Percentiles rank a stretch among this genome's conserved stretches.
Evolutionary conservation across 2,113 vertebrate species (phyloP).

Genomic region (Phoxinus phoxinus): DNA sequence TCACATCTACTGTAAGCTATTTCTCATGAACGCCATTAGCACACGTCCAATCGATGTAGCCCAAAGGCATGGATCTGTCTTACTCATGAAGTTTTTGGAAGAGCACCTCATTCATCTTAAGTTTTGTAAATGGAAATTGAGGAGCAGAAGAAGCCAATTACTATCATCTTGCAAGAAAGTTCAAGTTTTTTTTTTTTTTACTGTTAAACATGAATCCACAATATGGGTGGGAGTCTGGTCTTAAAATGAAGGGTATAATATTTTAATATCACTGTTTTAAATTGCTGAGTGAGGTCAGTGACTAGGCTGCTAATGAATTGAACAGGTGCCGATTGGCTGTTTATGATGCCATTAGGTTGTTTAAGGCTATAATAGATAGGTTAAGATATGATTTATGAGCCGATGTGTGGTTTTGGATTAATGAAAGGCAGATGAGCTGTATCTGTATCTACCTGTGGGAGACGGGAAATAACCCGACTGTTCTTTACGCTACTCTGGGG

Average conservation of each 20-base stretch:
- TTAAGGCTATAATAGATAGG: neutral
- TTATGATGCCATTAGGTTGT: neutral
- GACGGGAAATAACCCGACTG: constrained; percentile 8
- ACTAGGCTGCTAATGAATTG: constrained; percentile 17
- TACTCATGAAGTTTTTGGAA: neutral
- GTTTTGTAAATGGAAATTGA: neutral
- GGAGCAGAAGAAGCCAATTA: neutral
- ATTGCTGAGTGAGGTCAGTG: neutral
- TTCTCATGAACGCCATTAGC: neutral
- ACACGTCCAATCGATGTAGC: neutral
- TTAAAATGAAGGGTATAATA: neutral
- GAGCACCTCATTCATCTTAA: neutral
- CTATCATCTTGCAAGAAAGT: neutral
- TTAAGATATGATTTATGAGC: neutral
- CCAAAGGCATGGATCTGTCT: neutral
- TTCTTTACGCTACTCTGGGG: constrained; percentile 25
- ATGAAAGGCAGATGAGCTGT: constrained; percentile 20
- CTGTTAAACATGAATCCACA: neutral
- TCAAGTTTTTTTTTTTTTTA: neutral
- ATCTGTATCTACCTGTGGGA: constrained; percentile 35
- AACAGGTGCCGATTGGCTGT: constrained; percentile 5
- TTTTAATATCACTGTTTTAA: neutral
- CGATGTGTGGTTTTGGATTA: constrained; percentile 6
- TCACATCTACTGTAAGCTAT: neutral
- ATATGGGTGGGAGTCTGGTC: neutral